These are phyloP conservation scores for Lanistes nyassanus DNA, from an alignment of 1,140 invertebrate species.

Conservation along the genomic window DNA sequence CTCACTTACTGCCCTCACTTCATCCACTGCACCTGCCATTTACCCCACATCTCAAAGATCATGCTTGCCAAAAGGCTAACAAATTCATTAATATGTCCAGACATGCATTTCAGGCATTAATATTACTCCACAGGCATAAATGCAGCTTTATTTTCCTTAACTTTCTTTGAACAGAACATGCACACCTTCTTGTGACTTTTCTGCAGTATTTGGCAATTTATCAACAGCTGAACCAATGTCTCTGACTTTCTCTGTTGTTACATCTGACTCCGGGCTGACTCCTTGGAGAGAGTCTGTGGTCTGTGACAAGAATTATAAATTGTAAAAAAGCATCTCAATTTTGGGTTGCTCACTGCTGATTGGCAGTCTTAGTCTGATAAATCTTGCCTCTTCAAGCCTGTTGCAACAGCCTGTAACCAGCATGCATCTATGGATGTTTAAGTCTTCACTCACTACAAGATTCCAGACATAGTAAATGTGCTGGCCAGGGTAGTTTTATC, in stretches of 20 bases:
- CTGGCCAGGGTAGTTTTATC: background rate
- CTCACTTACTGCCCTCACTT: background rate
- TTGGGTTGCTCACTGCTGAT: too few relatives aligned
- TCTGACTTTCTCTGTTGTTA: constrained; percentile 30
- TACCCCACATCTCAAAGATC: constrained; percentile 2
- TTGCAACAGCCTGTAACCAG: too few relatives aligned
- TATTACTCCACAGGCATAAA: too few relatives aligned
- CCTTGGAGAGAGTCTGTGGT: constrained; percentile 47
- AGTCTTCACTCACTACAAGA: too few relatives aligned
- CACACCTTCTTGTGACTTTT: constrained; percentile 24
- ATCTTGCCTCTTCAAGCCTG: too few relatives aligned
- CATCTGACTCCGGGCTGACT: constrained; percentile 45
- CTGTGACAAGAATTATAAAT: constrained; percentile 18
- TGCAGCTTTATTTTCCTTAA: too few relatives aligned
- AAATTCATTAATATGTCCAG: background rate
- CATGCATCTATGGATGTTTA: too few relatives aligned
- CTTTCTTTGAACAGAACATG: background rate
- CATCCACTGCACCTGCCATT: constrained; percentile 25
- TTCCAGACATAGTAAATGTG: background rate
- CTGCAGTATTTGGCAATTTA: constrained; percentile 20
- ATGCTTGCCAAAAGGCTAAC: background rate
- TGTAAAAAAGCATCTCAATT: too few relatives aligned
- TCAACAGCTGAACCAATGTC: constrained; percentile 13
- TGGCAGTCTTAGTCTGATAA: too few relatives aligned
- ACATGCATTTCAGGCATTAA: background rate